Evolutionary conservation across 2,888 invertebrate genomes (phyloP), one percentile per base, ranked within the genome.

Genomic region (Dasypogon diadema): DNA sequence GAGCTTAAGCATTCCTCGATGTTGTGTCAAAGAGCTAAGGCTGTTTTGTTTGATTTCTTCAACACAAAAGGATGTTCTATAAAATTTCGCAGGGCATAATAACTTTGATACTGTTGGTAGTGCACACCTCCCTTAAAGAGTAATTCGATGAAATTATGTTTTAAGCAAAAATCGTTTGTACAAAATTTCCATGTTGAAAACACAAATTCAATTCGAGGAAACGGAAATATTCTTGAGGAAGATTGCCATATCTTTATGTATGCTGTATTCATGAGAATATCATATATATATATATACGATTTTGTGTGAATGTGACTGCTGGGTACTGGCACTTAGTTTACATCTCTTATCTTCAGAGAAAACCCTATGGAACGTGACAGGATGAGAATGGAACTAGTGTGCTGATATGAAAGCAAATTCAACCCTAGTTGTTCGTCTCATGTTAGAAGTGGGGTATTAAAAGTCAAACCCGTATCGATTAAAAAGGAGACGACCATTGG

Each of bases 401-500:
- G 56, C 26, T 26, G 14, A 56, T 56, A 56, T 56, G 14, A 26
- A 51, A 51, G 18, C 3, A 18, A 16, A 18, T 21, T 8, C 1
- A 51, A 12, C 2, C n/a, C 42, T 12, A 6, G 12, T 42, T 12
- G 42, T 12, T n/a, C 42, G n/a, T 12, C n/a, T 8, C 51, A 21
- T 51, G 18, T 21, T 21, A 51, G 24, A 26, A 26, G 5, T 56
- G 14, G 10, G 18, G 54, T 26, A 70, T 70, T 70, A 70, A 70
- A 70, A 70, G 70, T 70, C 70, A 54, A 54, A 51, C 70, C 51
- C 54, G 34, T 70, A 54, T 70, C 70, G 70, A 70, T 70, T 70
- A 70, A 70, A n/a, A 70, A 70, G 34, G 70, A 70, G n/a, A 22
- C 54, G 14, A 21, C 21, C 6, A 12, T 12, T 10, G n/a, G 54